Base-by-base conservation (phyloP, 2,113 vertebrate species). In the Tauraco erythrolophus region DNA sequence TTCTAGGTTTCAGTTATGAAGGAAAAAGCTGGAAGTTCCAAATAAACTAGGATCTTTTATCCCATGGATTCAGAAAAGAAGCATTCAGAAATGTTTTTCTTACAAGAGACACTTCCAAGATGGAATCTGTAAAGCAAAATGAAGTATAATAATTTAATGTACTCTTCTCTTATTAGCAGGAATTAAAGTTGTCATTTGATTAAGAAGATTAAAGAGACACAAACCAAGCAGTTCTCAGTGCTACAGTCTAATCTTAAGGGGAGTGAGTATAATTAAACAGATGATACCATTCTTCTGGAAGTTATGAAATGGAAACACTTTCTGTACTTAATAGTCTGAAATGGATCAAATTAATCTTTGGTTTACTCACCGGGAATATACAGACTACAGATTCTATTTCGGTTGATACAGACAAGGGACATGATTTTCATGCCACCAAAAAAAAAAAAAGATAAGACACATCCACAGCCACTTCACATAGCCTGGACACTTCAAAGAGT, bases 181-280 rank as follows among this genome's bases (percentile, higher is more conserved):
- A 89, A 89, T 95, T 92, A 75, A 78, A 84, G 48, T 7, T 77
- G 41, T 54, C 75, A 74, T 58, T 89, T 71, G 53, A 89, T 91
- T 91, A 96, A 92, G 85, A 74, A 90, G 89, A 87, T 75, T 89
- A 91, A 69, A 91, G 69, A 94, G 60, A 92, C 60, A 88, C 56
- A 53, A 82, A 82, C 28, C 41, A 70, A 89, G 89, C 25, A 95
- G 58, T 65, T 91, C 76, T 81, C 72, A 84, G 37, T 24, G 43
- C 54, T 91, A 51, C 0, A 91, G 68, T 33, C 41, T 75, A 66
- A 89, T 81, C 83, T 89, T 61, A 81, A 89, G 17, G 22, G 56
- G n/a, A 71, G 94, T 66, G 14, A 84, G 81, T 46, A 62, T 31
- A 68, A 56, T 96, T 54, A 62, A 3, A 66, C 35, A 78, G 51